Conservation (phyloP, 2,888 invertebrate genomes). For the Athalia rosae region DNA sequence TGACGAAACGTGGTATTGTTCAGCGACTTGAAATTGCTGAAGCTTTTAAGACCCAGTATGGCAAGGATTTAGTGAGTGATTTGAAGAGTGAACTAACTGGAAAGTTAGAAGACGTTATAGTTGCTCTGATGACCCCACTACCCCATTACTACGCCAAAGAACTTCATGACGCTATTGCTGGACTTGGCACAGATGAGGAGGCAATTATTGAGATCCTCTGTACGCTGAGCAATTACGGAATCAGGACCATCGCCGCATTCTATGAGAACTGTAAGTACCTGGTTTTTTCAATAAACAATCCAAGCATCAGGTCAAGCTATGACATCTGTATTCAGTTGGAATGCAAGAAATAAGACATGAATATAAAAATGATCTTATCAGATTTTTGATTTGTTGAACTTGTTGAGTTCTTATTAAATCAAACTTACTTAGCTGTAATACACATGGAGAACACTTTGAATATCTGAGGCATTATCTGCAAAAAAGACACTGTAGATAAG, state of each 20-base stretch:
- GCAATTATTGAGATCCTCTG: slow-evolving; percentile 95
- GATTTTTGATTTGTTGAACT: too few relatives aligned
- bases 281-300: too few relatives aligned
- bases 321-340: too few relatives aligned
- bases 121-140: slow-evolving; percentile 93
- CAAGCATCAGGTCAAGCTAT: too few relatives aligned
- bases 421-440: neutral
- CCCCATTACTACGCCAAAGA: slow-evolving; percentile 95
- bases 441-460: neutral
- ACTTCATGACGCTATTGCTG: slow-evolving; percentile 89
- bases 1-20: slow-evolving; percentile 90
- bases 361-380: too few relatives aligned
- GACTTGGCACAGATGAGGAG: slow-evolving; percentile 92
- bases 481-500: neutral
- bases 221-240: slow-evolving; percentile 92
- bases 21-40: slow-evolving; percentile 94
- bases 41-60: slow-evolving; percentile 93
- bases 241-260: slow-evolving; percentile 88
- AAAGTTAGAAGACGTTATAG: slow-evolving; percentile 90
- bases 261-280: slow-evolving; percentile 84
- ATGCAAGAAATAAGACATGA: too few relatives aligned
- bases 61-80: slow-evolving; percentile 87
- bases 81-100: slow-evolving; percentile 93
- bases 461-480: neutral
- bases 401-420: too few relatives aligned